A percentile compares a stretch with the other conserved stretches of the same genome.
Evolutionary conservation across 2,888 invertebrate genomes (phyloP).

Genomic region (Plagodis pulveraria): DNA sequence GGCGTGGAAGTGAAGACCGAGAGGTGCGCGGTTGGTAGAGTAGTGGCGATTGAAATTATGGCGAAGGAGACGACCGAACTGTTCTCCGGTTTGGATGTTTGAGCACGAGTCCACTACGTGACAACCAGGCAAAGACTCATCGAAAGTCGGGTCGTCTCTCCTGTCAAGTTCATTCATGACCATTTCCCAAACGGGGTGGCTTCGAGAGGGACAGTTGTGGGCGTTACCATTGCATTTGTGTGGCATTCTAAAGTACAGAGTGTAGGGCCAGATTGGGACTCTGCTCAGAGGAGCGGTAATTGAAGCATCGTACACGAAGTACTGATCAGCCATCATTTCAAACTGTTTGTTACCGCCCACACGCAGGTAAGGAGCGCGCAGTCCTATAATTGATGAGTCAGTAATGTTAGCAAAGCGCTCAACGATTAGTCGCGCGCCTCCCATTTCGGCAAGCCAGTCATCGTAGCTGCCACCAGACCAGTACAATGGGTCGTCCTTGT

Average conservation of each 20-base stretch:
- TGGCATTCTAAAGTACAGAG: constrained; percentile 97
- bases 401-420: constrained; percentile 96
- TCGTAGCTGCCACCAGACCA: constrained; percentile 95
- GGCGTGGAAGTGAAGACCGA: constrained; percentile 97
- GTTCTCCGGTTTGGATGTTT: constrained; percentile 95
- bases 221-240: constrained; percentile 98
- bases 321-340: constrained; percentile 98
- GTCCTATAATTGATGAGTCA: constrained; percentile 95
- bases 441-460: constrained; percentile 98
- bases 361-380: constrained; percentile 94
- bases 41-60: constrained; percentile 98
- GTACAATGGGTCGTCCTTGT: constrained; percentile 96
- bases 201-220: constrained; percentile 95
- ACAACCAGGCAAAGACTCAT: constrained; percentile 96
- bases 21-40: constrained; percentile 96
- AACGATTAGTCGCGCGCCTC: constrained; percentile 93
- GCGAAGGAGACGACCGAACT: constrained; percentile 94
- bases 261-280: constrained; percentile 98
- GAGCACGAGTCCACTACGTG: constrained; percentile 98
- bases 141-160: constrained; percentile 96
- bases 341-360: constrained; percentile 98
- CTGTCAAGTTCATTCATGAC: constrained; percentile 98
- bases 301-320: constrained; percentile 97
- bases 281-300: constrained; percentile 95
- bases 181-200: constrained; percentile 98